phyloP scores from a whole-genome alignment of 2,888 invertebrate genomes.

The Podabrus alpinus region DNA sequence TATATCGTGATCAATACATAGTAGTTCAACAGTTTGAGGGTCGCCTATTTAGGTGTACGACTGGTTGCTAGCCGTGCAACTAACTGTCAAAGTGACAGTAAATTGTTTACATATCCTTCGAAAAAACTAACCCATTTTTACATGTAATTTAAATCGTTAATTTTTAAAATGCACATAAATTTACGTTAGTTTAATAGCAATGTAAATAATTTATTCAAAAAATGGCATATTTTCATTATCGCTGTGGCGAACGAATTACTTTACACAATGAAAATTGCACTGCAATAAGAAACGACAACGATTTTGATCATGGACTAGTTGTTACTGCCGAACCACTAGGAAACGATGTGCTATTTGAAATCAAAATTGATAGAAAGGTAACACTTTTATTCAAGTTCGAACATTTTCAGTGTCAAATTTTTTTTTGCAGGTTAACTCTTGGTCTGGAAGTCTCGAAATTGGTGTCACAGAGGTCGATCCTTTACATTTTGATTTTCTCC shows the following conservation, averaged over 20 bases:
- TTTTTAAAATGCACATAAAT: neutral
- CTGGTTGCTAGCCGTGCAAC: neutral
- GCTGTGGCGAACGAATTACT: conserved; percentile 84
- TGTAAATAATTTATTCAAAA: conserved; percentile 1
- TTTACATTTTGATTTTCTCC: conserved; percentile 68
- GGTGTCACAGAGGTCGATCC: conserved; percentile 75
- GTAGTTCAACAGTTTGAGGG: neutral
- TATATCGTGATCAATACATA: neutral
- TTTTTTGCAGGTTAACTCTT: conserved; percentile 72
- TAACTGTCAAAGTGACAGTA: conserved; percentile 1
- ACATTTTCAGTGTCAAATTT: neutral
- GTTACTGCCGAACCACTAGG: conserved; percentile 78
- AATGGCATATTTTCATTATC: conserved; percentile 72
- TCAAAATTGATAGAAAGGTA: conserved; percentile 88
- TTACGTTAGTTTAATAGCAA: neutral
- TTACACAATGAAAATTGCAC: conserved; percentile 83
- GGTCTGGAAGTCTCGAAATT: conserved; percentile 78
- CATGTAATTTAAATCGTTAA: neutral
- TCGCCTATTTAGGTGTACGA: neutral
- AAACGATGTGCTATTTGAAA: conserved; percentile 84
- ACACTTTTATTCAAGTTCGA: conserved; percentile 30
- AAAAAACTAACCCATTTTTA: neutral
- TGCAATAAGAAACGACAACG: conserved; percentile 77
- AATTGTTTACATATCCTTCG: conserved; percentile 1
- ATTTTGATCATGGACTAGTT: conserved; percentile 88